Base-by-base conservation (phyloP, 2,797 vertebrate species). In the Sebastolobus alascanus region DNA sequence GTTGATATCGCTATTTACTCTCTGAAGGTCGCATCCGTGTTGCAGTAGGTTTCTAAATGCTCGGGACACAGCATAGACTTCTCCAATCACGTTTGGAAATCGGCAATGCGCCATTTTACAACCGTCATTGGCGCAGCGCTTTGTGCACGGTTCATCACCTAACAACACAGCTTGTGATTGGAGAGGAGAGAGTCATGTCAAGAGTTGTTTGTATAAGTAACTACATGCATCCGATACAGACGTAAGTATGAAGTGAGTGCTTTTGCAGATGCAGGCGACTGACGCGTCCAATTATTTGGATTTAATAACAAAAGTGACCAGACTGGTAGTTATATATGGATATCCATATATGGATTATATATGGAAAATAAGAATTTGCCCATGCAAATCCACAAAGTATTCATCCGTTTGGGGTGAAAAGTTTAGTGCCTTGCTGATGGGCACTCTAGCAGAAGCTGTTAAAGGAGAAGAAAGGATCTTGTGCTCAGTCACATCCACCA, bases 401-500 rank as follows among this genome's bases (percentile, higher is more conserved):
- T 20, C 18, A 73, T 33, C 12, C 2, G 1, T 73, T 37, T 59
- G 10, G 27, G 13, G 7, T 69, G 33, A 68, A 46, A 5, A 50
- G 38, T 59, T 61, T 3, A 38, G 46, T 43, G 20, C 22, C 37
- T 79, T 75, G 40, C 50, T 55, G 7, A 75, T 63, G 46, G 50
- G 60, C 43, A 37, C 29, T 46, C 46, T 52, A n/a, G 6, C n/a
- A 46, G 67, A 16, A 46, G 11, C 20, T 75, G 12, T 16, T 20
- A 9, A 75, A 14, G 37, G 20, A 43, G 14, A 58, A 58, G 4
- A 68, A 40, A 82, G 2, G 16, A 27, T 27, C 16, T 65, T 58
- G 38, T 38, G 6, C 66, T 83, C 33, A 38, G 25, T 75, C 75
- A 75, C 31, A 50, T 80, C 65, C 20, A 66, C 18, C 43, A 63